phyloP scores from a whole-genome alignment of 2,113 vertebrate species.

The Megaleporinus macrocephalus region DNA sequence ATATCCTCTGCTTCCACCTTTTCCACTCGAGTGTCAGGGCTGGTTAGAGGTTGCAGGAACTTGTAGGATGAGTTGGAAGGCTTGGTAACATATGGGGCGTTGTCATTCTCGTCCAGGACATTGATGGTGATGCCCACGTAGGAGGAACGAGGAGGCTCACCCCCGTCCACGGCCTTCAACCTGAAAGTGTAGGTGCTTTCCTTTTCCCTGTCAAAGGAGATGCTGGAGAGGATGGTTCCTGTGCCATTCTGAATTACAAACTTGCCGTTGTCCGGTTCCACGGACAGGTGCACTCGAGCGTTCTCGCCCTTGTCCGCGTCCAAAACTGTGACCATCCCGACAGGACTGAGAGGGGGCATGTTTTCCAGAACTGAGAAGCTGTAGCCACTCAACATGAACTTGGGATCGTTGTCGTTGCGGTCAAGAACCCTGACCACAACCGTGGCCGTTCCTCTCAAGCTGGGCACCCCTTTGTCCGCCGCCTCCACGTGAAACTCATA shows the following conservation, averaged over 20 bases:
- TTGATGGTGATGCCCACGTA: slow-evolving; percentile 97
- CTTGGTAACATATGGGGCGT: slow-evolving; percentile 91
- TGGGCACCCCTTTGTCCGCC: slow-evolving; percentile 89
- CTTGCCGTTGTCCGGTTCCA: slow-evolving; percentile 94
- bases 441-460: slow-evolving; percentile 90
- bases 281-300: slow-evolving; percentile 84
- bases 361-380: slow-evolving; percentile 97
- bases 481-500: slow-evolving; percentile 92
- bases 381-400: slow-evolving; percentile 95
- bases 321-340: slow-evolving; percentile 94
- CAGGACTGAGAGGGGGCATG: slow-evolving; percentile 91
- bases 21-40: slow-evolving; percentile 86
- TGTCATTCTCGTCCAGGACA: slow-evolving; percentile 96
- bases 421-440: slow-evolving; percentile 90
- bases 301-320: slow-evolving; percentile 94
- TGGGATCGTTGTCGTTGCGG: slow-evolving; percentile 96
- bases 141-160: slow-evolving; percentile 90
- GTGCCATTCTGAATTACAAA: slow-evolving; percentile 98
- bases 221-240: slow-evolving; percentile 92
- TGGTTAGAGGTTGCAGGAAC: slow-evolving; percentile 84
- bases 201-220: slow-evolving; percentile 95
- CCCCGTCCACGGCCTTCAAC: slow-evolving; percentile 90
- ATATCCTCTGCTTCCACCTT: slow-evolving; percentile 94
- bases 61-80: slow-evolving; percentile 93
- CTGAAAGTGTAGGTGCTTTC: slow-evolving; percentile 96